Evolutionary conservation across 2,797 vertebrate species (phyloP).

Genomic region (Paramormyrops hopkinsi): DNA sequence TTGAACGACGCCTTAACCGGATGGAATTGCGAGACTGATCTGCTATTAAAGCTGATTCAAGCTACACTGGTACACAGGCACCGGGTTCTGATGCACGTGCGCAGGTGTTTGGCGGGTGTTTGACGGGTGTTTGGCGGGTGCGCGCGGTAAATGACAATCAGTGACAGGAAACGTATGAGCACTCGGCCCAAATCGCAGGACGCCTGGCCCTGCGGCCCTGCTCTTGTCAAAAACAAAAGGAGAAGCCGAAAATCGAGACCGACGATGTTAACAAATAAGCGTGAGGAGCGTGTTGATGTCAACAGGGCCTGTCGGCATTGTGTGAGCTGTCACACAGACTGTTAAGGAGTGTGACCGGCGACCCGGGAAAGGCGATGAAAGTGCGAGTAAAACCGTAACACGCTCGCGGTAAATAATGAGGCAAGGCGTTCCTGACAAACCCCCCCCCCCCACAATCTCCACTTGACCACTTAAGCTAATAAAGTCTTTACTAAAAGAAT

Average conservation of each 20-base stretch:
- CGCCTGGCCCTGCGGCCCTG: background rate
- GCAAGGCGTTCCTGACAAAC: background rate
- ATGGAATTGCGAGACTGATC: background rate
- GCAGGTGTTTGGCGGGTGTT: background rate
- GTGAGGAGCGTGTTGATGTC: background rate
- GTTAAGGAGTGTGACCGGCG: background rate
- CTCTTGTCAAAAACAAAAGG: background rate
- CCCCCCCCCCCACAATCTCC: background rate
- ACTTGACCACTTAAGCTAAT: background rate
- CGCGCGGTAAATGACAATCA: background rate
- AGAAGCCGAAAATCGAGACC: background rate
- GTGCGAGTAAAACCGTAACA: background rate
- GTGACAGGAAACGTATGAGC: background rate
- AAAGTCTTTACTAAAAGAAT: background rate
- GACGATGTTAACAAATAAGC: background rate
- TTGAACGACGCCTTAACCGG: background rate
- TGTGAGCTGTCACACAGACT: background rate
- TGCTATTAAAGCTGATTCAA: background rate
- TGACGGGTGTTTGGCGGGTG: background rate
- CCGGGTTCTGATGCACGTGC: background rate
- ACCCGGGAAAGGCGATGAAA: background rate
- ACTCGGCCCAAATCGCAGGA: background rate
- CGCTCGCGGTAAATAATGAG: background rate
- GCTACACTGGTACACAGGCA: background rate
- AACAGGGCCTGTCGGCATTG: background rate